Conservation (phyloP, 2,797 vertebrate species). For the Rallus crepitans region DNA sequence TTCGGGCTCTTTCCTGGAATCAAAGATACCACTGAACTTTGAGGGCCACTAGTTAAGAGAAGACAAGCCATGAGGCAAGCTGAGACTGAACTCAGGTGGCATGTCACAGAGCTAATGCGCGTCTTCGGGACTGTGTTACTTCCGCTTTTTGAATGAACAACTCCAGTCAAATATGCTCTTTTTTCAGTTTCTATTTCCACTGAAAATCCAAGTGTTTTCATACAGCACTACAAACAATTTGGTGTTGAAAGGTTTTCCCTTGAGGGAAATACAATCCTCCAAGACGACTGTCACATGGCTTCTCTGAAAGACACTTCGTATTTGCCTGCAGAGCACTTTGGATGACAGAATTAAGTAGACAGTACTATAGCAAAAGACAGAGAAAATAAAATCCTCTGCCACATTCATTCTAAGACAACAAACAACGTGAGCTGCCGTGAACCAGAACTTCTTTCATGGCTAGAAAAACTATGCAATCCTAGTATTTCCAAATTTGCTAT, state of each 20-base stretch:
- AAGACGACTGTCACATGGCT: background rate
- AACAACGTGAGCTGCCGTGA: background rate
- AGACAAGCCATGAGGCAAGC: background rate
- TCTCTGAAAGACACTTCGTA: conserved; percentile 24
- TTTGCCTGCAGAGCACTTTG: background rate
- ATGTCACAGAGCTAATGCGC: background rate
- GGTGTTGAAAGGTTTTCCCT: conserved; percentile 28
- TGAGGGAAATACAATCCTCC: background rate
- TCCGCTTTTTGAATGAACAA: background rate
- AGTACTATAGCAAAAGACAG: background rate
- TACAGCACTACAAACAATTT: background rate
- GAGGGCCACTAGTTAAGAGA: background rate
- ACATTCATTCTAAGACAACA: background rate
- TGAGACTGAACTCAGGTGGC: background rate
- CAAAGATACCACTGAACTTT: background rate
- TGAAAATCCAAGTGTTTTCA: conserved; percentile 35
- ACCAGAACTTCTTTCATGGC: background rate
- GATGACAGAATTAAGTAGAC: conserved; percentile 4
- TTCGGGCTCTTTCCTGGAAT: background rate
- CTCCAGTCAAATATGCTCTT: background rate
- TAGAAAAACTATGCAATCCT: background rate
- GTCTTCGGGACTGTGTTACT: rapidly evolving
- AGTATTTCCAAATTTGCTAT: background rate
- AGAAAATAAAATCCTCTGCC: conserved; percentile 2
- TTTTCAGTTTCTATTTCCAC: background rate